Percentiles rank a stretch among this genome's conserved stretches.
phyloP scores from a whole-genome alignment of 2,113 vertebrate genomes.

The Gymnorhina tibicen region DNA sequence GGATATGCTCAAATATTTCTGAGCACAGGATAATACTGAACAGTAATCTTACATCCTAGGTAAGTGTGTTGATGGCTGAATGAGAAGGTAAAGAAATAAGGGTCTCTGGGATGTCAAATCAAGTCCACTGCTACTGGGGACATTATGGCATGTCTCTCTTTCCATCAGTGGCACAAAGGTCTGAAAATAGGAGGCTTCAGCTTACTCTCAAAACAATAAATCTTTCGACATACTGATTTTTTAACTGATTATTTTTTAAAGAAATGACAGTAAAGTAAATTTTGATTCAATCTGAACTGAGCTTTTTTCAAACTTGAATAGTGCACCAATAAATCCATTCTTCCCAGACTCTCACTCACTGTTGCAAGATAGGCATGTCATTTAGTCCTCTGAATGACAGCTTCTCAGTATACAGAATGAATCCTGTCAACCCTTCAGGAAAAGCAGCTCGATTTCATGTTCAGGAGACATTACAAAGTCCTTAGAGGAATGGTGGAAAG shows the following conservation, averaged over 20 bases:
- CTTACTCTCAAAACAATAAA: neutral
- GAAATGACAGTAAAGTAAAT: neutral
- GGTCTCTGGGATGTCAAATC: neutral
- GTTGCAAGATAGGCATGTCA: fast-evolving
- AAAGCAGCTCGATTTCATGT: neutral
- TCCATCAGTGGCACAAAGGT: neutral
- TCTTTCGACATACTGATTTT: neutral
- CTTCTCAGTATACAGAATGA: neutral
- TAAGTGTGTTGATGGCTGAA: neutral
- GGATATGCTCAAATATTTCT: neutral
- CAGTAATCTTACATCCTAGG: neutral
- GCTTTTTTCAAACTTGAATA: neutral
- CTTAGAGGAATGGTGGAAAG: neutral
- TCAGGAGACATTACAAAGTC: neutral
- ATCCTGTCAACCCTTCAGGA: neutral
- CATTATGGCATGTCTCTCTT: neutral
- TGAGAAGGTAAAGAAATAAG: neutral
- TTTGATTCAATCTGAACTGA: neutral
- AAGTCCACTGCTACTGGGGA: neutral
- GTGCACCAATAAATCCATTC: neutral
- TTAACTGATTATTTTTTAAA: neutral
- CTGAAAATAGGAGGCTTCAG: neutral
- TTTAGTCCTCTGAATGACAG: neutral
- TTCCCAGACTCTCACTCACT: neutral
- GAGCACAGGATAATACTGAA: neutral